Evolutionary conservation across 2,113 vertebrate species (phyloP).

Genomic region (Sebastes schlegelii): DNA sequence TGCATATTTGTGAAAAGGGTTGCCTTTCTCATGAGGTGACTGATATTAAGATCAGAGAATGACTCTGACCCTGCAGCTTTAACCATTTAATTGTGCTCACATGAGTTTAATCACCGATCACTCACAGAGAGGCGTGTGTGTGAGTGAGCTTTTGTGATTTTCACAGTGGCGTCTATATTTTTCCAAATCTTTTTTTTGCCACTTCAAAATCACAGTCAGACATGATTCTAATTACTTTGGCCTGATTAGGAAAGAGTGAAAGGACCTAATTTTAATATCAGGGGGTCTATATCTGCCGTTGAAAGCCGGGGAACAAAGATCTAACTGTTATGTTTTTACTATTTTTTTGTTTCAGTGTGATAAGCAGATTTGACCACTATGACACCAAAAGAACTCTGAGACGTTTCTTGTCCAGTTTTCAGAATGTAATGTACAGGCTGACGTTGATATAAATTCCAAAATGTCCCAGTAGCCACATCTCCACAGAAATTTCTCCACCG

Average conservation of each 20-base stretch:
- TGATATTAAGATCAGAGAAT: conserved; percentile 4
- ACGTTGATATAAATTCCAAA: not conserved
- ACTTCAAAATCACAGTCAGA: conserved; percentile 30
- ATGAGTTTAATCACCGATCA: conserved; percentile 41
- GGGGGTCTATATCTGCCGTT: not conserved
- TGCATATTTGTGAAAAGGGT: not conserved
- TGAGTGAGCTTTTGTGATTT: conserved; percentile 6
- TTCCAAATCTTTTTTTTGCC: not conserved
- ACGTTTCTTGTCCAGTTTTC: too few relatives aligned
- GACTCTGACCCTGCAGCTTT: not conserved
- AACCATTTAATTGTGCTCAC: conserved; percentile 28
- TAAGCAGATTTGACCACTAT: not conserved
- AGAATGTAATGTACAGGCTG: too few relatives aligned
- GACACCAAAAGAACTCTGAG: not conserved
- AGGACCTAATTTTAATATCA: not conserved
- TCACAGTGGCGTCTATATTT: conserved; percentile 4
- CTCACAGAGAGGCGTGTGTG: conserved; percentile 7
- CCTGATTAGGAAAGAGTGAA: conserved; percentile 28
- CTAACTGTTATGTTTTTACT: not conserved
- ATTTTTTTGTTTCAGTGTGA: not conserved
- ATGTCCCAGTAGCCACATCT: not conserved
- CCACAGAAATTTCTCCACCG: not conserved
- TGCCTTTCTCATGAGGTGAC: conserved; percentile 17
- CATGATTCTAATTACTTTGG: conserved; percentile 22
- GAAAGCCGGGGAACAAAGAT: conserved; percentile 1